Evolutionary conservation across 2,113 vertebrate species (phyloP).

Genomic region (Ictalurus punctatus): DNA sequence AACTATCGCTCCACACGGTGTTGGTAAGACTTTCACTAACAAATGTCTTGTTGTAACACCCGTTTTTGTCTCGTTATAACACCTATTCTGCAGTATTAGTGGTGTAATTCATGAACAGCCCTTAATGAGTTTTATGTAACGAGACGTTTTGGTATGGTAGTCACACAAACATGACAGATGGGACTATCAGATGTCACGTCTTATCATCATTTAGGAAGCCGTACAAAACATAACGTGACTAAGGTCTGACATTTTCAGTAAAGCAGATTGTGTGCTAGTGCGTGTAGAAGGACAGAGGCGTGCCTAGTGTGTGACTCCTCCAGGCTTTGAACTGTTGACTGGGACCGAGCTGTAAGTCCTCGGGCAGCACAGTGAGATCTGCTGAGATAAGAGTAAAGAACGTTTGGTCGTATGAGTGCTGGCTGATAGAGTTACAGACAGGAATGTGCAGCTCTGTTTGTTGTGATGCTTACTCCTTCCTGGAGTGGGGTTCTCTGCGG

Average conservation of each 20-base stretch:
- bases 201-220: neutral
- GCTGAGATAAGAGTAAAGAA: slow-evolving; percentile 5
- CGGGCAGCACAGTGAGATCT: slow-evolving; percentile 2
- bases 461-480: slow-evolving; percentile 57
- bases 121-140: neutral
- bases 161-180: neutral
- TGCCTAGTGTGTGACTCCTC: slow-evolving; percentile 57
- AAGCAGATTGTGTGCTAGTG: neutral
- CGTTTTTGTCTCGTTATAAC: neutral
- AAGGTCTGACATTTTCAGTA: neutral
- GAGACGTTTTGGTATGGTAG: neutral
- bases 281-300: neutral
- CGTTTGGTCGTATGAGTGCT: neutral
- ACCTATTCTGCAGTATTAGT: neutral
- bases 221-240: neutral
- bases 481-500: slow-evolving; percentile 55
- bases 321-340: slow-evolving; percentile 26
- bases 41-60: neutral
- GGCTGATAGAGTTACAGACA: neutral
- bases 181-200: neutral
- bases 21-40: neutral
- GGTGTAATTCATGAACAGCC: neutral
- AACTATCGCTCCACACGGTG: neutral
- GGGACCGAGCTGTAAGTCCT: slow-evolving; percentile 9
- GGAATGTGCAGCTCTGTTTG: neutral